Conservation (phyloP, 2,888 invertebrate genomes). For the Drosophila glabriapex region DNA sequence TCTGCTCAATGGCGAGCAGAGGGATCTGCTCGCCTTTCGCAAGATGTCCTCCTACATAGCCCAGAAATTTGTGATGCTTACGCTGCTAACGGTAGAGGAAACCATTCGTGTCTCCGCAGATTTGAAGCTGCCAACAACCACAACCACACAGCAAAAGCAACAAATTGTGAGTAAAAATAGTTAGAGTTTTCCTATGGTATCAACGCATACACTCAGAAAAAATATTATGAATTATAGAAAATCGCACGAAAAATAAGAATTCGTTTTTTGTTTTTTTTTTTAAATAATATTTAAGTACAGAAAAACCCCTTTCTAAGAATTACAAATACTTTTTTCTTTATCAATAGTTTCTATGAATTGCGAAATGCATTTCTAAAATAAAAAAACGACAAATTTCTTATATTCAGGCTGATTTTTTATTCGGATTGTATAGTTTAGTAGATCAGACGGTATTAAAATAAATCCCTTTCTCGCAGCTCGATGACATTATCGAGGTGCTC, state of each 20-base stretch:
- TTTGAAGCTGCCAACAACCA: conserved; percentile 90
- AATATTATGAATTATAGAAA: background rate
- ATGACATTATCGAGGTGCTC: conserved; percentile 91
- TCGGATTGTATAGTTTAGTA: background rate
- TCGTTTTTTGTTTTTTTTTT: background rate
- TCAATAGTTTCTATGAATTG: background rate
- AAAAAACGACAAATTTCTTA: background rate
- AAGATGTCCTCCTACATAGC: conserved; percentile 91
- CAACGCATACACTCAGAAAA: background rate
- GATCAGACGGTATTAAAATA: background rate
- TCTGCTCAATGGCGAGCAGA: conserved; percentile 89
- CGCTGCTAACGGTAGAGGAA: conserved; percentile 93
- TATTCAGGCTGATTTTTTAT: background rate
- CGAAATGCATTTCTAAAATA: too few relatives aligned
- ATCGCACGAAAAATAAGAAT: background rate
- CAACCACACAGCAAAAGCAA: conserved; percentile 88
- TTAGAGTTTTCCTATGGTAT: accelerated
- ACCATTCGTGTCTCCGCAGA: conserved; percentile 93
- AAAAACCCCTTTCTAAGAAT: background rate
- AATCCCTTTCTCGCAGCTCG: conserved; percentile 88
- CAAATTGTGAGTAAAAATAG: conserved; percentile 87
- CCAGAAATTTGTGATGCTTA: conserved; percentile 93
- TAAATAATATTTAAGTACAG: background rate
- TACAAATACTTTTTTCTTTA: background rate
- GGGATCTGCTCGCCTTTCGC: conserved; percentile 89